Evolutionary conservation across 2,888 invertebrate genomes (phyloP).

Genomic region (Ormyrus thymus): DNA sequence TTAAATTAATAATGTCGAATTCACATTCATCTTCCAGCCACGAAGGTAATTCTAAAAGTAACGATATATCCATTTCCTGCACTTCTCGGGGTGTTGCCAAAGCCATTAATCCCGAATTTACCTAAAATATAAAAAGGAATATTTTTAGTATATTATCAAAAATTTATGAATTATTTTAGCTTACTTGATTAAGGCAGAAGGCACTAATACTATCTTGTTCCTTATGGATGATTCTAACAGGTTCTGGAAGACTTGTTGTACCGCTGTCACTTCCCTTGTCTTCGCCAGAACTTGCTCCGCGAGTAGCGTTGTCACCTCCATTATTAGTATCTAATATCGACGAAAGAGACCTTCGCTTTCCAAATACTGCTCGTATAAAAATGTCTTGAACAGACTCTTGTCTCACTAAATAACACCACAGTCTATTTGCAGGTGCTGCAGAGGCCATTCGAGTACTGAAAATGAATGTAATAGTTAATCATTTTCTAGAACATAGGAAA

Average conservation of each 20-base stretch:
- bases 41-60: conserved; percentile 90
- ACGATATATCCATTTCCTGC: conserved; percentile 97
- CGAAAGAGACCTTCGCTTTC: conserved; percentile 81
- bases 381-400: conserved; percentile 95
- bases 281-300: conserved; percentile 67
- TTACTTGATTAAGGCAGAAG: conserved; percentile 95
- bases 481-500: no score
- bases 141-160: conserved; percentile 23
- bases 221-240: conserved; percentile 97
- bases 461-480: neutral
- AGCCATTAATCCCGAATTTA: conserved; percentile 88
- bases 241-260: conserved; percentile 80
- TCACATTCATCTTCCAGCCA: conserved; percentile 99
- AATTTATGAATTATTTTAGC: conserved; percentile 32
- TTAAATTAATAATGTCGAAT: conserved; percentile 92
- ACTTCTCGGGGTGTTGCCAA: conserved; percentile 97
- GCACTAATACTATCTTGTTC: conserved; percentile 98
- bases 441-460: conserved; percentile 80
- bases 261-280: conserved; percentile 73
- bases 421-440: conserved; percentile 85
- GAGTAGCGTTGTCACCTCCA: conserved; percentile 66
- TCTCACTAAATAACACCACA: conserved; percentile 95
- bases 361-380: conserved; percentile 96
- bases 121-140: conserved; percentile 74
- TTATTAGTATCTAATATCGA: conserved; percentile 76